Conservation (phyloP, 2,797 vertebrate genomes). For the Hemibagrus guttatus region DNA sequence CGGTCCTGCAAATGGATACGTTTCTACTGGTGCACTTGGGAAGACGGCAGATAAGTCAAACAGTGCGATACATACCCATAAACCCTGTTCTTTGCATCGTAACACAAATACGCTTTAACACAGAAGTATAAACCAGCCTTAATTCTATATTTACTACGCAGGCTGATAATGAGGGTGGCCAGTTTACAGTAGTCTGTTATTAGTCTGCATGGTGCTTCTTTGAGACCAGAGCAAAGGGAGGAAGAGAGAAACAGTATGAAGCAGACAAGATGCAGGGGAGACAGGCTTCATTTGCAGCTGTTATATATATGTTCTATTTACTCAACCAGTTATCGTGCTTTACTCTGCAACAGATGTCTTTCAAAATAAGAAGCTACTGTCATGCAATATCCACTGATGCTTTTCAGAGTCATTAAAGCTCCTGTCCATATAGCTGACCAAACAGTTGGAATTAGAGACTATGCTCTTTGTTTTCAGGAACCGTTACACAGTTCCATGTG, state of each 20-base stretch:
- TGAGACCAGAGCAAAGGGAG: constrained; percentile 36
- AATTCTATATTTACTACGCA: constrained; percentile 67
- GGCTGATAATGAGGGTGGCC: constrained; percentile 75
- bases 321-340: neutral
- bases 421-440: neutral
- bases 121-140: constrained; percentile 20
- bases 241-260: neutral
- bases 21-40: neutral
- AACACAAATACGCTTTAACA: constrained; percentile 12
- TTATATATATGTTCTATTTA: constrained; percentile 28
- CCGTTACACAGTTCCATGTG: constrained; percentile 17
- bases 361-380: constrained; percentile 36
- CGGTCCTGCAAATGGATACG: neutral
- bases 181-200: constrained; percentile 73
- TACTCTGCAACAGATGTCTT: constrained; percentile 43
- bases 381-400: constrained; percentile 20
- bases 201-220: constrained; percentile 62
- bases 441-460: constrained; percentile 8
- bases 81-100: neutral
- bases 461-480: constrained; percentile 14
- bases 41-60: neutral
- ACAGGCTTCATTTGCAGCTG: constrained; percentile 38
- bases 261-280: constrained; percentile 9
- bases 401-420: constrained; percentile 13
- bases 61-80: neutral